phyloP scores from a whole-genome alignment of 2,113 vertebrate genomes.

The Budorcas taxicolor region DNA sequence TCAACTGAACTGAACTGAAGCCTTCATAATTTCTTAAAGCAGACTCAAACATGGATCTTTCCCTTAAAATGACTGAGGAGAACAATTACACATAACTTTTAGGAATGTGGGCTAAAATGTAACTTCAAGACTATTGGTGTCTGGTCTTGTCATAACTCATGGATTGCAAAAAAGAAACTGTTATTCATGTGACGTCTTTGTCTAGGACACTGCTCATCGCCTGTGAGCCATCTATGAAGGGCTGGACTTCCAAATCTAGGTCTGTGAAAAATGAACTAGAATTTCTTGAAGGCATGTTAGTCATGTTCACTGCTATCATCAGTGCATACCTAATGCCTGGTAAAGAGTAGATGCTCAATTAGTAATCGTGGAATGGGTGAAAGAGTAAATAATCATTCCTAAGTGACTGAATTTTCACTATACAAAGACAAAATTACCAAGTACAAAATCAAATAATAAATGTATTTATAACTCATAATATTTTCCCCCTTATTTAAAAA shows the following conservation, averaged over 20 bases:
- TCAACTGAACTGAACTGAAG: no score
- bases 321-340: neutral
- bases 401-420: neutral
- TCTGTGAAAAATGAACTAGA: neutral
- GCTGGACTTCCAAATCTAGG: neutral
- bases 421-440: constrained; percentile 15
- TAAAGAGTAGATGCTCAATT: neutral
- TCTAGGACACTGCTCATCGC: neutral
- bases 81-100: neutral
- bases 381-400: constrained; percentile 23
- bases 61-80: neutral
- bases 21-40: neutral
- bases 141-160: neutral
- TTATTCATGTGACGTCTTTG: neutral
- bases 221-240: neutral
- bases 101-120: neutral
- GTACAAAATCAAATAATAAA: neutral
- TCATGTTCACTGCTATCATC: neutral
- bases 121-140: neutral
- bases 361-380: neutral
- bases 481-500: neutral
- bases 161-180: neutral
- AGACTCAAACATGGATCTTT: neutral
- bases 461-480: neutral
- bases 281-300: neutral